Conservation (phyloP, 1,140 invertebrate species). For the Neotoxoptera formosana region DNA sequence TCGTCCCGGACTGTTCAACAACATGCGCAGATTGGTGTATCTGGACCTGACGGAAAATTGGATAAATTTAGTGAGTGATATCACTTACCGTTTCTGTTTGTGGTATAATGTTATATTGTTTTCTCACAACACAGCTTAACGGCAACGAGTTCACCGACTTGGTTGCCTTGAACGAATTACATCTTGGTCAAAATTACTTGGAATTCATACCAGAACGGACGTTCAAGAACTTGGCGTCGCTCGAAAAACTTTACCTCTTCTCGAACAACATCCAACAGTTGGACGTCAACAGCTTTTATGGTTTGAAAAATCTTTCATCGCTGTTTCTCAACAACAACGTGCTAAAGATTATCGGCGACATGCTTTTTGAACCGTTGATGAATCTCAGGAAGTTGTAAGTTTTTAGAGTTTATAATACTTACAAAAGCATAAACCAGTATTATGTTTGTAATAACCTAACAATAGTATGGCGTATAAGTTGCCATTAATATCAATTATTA, state of each 20-base stretch:
- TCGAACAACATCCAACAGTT: constrained; percentile 69
- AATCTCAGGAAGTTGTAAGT: constrained; percentile 67
- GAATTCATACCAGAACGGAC: constrained; percentile 66
- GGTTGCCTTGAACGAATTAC: constrained; percentile 67
- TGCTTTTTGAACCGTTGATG: constrained; percentile 66
- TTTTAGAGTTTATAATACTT: constrained; percentile 62
- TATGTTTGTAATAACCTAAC: too few relatives aligned
- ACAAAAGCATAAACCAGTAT: too few relatives aligned
- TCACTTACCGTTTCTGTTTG: neutral
- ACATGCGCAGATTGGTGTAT: constrained; percentile 66
- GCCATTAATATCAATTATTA: neutral
- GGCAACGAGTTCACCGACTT: constrained; percentile 67
- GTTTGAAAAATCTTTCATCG: constrained; percentile 68
- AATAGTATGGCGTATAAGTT: too few relatives aligned
- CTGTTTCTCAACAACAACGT: constrained; percentile 72
- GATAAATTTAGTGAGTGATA: constrained; percentile 63
- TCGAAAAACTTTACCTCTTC: constrained; percentile 71
- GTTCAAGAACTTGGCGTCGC: constrained; percentile 64
- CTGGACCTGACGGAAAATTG: constrained; percentile 70
- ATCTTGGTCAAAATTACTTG: constrained; percentile 70
- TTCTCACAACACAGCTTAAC: constrained; percentile 63
- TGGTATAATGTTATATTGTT: neutral
- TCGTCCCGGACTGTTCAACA: constrained; percentile 68
- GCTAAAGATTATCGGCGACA: constrained; percentile 66
- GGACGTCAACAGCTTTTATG: constrained; percentile 66